Percentiles rank a stretch among this genome's conserved stretches.
phyloP scores from a whole-genome alignment of 2,888 invertebrate species.

The Latrodectus hesperus region DNA sequence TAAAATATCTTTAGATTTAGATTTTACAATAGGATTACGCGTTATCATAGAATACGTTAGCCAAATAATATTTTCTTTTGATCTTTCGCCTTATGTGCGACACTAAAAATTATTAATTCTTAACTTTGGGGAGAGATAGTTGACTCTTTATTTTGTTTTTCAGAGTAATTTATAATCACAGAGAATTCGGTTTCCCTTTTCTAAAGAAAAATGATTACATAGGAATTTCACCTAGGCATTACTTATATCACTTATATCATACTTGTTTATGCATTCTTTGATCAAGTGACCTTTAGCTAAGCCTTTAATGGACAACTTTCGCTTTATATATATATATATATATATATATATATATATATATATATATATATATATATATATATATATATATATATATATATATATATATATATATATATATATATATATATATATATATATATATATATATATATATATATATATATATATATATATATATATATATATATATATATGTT shows the following conservation, averaged over 20 bases:
- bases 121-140: not conserved
- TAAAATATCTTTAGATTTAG: not conserved
- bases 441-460: too few species aligned
- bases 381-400: too few species aligned
- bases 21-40: not conserved
- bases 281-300: not conserved
- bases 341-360: too few species aligned
- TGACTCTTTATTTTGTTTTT: not conserved
- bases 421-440: too few species aligned
- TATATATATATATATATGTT: too few species aligned
- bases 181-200: not conserved
- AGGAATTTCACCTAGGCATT: not conserved
- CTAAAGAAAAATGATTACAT: not conserved
- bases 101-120: not conserved
- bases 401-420: too few species aligned
- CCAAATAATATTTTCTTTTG: not conserved
- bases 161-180: not conserved
- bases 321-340: not conserved
- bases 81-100: not conserved
- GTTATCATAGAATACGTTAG: not conserved
- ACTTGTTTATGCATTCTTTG: not conserved
- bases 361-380: too few species aligned
- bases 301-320: not conserved
- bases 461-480: too few species aligned
- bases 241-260: not conserved